phyloP scores from a whole-genome alignment of 1,140 invertebrate species.

The Platyura marginata region DNA sequence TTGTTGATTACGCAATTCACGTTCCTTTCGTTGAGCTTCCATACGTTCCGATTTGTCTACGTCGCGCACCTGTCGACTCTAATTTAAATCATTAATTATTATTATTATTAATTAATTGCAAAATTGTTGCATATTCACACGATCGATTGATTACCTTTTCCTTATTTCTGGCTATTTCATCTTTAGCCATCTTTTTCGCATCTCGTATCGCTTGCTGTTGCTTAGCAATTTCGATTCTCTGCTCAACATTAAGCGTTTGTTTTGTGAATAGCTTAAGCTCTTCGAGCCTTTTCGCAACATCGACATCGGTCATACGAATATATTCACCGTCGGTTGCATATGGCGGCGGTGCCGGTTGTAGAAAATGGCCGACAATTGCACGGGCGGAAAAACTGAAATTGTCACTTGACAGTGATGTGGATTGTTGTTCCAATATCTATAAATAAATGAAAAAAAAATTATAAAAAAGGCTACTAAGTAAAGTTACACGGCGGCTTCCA shows the following conservation, averaged over 20 bases:
- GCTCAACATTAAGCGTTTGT: slow-evolving; percentile 41
- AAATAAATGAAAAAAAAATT: slow-evolving; percentile 10
- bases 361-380: slow-evolving; percentile 73
- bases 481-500: no score
- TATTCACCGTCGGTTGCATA: slow-evolving; percentile 32
- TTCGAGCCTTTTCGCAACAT: slow-evolving; percentile 32
- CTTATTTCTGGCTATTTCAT: slow-evolving; percentile 26
- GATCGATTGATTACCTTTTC: no score
- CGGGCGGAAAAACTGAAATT: slow-evolving; percentile 87
- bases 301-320: slow-evolving; percentile 37
- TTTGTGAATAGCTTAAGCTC: slow-evolving; percentile 22
- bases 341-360: slow-evolving; percentile 44
- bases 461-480: no score
- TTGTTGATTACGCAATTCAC: slow-evolving; percentile 54
- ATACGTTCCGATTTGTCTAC: slow-evolving; percentile 60
- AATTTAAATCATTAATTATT: background rate
- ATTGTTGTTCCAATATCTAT: slow-evolving; percentile 59
- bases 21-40: slow-evolving; percentile 53
- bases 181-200: slow-evolving; percentile 32
- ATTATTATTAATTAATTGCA: background rate
- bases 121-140: background rate
- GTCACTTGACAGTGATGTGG: slow-evolving; percentile 57
- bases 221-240: slow-evolving; percentile 41
- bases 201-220: slow-evolving; percentile 41
- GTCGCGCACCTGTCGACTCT: slow-evolving; percentile 35